A percentile compares a stretch with the other conserved stretches of the same genome.
These are phyloP conservation scores for Anseranas semipalmata DNA, from an alignment of 2,113 vertebrate genomes.

Conservation along the genomic window DNA sequence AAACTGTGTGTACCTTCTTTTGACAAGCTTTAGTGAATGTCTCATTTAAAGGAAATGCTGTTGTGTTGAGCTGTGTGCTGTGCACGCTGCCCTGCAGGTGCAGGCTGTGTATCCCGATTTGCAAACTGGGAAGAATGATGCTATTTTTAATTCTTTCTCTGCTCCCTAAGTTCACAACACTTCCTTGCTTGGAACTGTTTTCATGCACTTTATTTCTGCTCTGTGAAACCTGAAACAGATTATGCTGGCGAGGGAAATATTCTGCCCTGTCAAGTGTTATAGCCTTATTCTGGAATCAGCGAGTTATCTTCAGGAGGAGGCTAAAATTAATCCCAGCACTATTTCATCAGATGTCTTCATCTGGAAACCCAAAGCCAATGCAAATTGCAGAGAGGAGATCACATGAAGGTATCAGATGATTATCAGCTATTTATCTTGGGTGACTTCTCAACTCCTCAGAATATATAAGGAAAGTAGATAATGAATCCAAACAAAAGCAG, in stretches of 20 bases:
- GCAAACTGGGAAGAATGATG: not conserved
- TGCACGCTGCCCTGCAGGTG: not conserved
- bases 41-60: not conserved
- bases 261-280: conserved; percentile 19
- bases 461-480: not conserved
- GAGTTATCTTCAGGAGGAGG: conserved; percentile 16
- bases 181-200: conserved; percentile 11
- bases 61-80: not conserved
- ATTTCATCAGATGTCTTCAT: not conserved
- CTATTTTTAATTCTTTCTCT: conserved; percentile 5
- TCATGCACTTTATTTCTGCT: conserved; percentile 17
- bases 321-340: conserved; percentile 48
- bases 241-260: not conserved
- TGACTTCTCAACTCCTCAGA: not conserved
- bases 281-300: conserved; percentile 38
- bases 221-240: not conserved
- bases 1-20: not conserved
- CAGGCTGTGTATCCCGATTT: not conserved
- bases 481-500: not conserved
- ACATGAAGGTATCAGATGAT: conserved; percentile 12
- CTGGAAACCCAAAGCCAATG: not conserved
- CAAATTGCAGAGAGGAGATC: conserved; percentile 26
- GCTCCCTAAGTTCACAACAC: not conserved
- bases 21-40: not conserved
- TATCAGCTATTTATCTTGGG: conserved; percentile 27